A percentile compares a stretch with the other conserved stretches of the same genome.
Evolutionary conservation across 2,797 vertebrate genomes (phyloP).

Genomic region (Eulemur rubriventer): DNA sequence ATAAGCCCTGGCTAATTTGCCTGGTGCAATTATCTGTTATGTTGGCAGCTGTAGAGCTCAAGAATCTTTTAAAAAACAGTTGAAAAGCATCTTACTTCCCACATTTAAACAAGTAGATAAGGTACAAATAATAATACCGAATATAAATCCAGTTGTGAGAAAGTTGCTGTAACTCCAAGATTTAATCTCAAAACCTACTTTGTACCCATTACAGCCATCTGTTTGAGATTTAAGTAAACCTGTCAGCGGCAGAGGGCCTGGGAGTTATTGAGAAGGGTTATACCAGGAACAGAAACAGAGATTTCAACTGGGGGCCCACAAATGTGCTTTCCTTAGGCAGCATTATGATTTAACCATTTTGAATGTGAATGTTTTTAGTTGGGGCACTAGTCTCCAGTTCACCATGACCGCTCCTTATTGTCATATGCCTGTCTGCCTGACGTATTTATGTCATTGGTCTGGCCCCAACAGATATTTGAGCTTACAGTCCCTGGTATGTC

Average conservation of each 20-base stretch:
- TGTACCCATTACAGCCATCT: constrained; percentile 51
- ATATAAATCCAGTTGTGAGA: neutral
- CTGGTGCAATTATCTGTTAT: constrained; percentile 23
- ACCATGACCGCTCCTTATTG: neutral
- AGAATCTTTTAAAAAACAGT: constrained; percentile 42
- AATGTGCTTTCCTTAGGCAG: neutral
- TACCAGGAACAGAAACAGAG: neutral
- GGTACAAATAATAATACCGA: constrained; percentile 25
- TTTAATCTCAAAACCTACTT: constrained; percentile 43
- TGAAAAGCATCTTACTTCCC: constrained; percentile 37
- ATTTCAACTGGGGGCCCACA: neutral
- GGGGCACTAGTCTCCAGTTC: neutral
- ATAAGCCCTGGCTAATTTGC: constrained; percentile 43
- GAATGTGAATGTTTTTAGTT: neutral
- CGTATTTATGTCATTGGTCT: neutral
- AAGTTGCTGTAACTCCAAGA: constrained; percentile 35
- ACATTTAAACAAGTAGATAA: constrained; percentile 28
- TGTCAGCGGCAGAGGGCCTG: neutral
- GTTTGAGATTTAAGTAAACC: constrained; percentile 54
- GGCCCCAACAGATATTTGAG: neutral
- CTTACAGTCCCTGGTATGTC: neutral
- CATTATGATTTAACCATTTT: neutral
- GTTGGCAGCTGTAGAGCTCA: constrained; percentile 18
- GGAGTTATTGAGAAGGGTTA: neutral
- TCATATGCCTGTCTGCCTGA: neutral